Percentiles rank a stretch among this genome's conserved stretches.
These are phyloP conservation scores for Schrankia costaestrigalis DNA, from an alignment of 2,888 invertebrate genomes.

Conservation along the genomic window DNA sequence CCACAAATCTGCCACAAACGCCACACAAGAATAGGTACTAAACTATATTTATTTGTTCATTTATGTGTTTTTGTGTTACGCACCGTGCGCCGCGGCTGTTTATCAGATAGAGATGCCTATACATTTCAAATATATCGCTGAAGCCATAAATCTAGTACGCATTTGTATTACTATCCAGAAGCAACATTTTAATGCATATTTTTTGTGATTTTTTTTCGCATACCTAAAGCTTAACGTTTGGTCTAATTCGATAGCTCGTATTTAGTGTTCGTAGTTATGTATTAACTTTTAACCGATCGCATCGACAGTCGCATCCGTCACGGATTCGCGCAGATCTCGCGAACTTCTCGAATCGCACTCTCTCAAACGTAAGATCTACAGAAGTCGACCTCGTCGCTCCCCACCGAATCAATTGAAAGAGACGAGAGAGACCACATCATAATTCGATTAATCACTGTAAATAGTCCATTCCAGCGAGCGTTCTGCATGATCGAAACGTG, in stretches of 20 bases:
- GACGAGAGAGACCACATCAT: slow-evolving; percentile 23
- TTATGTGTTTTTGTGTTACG: slow-evolving; percentile 78
- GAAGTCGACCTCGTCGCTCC: slow-evolving; percentile 17
- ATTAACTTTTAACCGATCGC: slow-evolving; percentile 70
- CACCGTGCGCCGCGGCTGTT: slow-evolving; percentile 71
- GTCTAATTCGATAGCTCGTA: slow-evolving; percentile 55
- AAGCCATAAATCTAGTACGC: slow-evolving; percentile 62
- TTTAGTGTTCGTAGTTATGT: slow-evolving; percentile 53
- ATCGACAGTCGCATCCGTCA: slow-evolving; percentile 46
- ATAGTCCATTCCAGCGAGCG: slow-evolving; percentile 73
- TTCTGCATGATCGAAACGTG: slow-evolving; percentile 79
- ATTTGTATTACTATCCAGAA: slow-evolving; percentile 57
- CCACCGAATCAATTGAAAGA: slow-evolving; percentile 12
- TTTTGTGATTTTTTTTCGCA: slow-evolving; percentile 69
- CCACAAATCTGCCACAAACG: slow-evolving; percentile 79
- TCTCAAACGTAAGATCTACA: slow-evolving; percentile 11
- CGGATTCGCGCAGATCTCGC: slow-evolving; percentile 13
- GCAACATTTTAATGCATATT: slow-evolving; percentile 79
- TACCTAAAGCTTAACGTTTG: slow-evolving; percentile 65
- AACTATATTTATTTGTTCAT: slow-evolving; percentile 73
- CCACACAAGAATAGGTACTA: slow-evolving; percentile 80
- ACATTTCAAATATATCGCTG: slow-evolving; percentile 60
- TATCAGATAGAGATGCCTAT: slow-evolving; percentile 69
- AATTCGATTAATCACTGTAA: slow-evolving; percentile 62
- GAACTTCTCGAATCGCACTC: slow-evolving; percentile 7